A percentile compares a stretch with the other conserved stretches of the same genome.
phyloP scores from a whole-genome alignment of 2,113 vertebrate species.

The Oncorhynchus nerka region DNA sequence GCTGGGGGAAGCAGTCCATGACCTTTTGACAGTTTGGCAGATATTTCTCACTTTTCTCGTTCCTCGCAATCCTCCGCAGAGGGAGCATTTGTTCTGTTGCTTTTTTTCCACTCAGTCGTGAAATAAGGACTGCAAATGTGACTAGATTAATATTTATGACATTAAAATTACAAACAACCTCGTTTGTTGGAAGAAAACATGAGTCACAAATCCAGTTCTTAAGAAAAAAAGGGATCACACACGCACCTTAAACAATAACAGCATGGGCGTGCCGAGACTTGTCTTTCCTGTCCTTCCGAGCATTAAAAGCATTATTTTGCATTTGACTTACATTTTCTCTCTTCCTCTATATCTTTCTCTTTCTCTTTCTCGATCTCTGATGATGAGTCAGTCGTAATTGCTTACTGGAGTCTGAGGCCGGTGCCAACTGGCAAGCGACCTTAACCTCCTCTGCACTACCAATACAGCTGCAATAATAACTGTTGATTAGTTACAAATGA shows the following conservation, averaged over 20 bases:
- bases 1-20: background rate
- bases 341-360: background rate
- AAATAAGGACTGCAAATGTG: too few species aligned
- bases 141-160: too few species aligned
- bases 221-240: background rate
- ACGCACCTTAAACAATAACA: background rate
- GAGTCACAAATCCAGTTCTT: too few species aligned
- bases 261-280: background rate
- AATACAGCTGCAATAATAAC: background rate
- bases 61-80: background rate
- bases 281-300: background rate
- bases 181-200: too few species aligned
- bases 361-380: background rate
- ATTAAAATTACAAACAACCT: too few species aligned
- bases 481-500: background rate
- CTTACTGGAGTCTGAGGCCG: too few species aligned
- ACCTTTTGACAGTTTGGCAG: background rate
- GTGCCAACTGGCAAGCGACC: background rate
- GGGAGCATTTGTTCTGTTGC: too few species aligned
- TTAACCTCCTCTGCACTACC: background rate
- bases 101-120: too few species aligned
- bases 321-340: background rate
- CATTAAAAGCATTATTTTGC: background rate
- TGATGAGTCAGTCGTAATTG: background rate
- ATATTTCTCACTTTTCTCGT: background rate